These are phyloP conservation scores for Morinoia aosen DNA, from an alignment of 2,888 invertebrate genomes.

Conservation along the genomic window DNA sequence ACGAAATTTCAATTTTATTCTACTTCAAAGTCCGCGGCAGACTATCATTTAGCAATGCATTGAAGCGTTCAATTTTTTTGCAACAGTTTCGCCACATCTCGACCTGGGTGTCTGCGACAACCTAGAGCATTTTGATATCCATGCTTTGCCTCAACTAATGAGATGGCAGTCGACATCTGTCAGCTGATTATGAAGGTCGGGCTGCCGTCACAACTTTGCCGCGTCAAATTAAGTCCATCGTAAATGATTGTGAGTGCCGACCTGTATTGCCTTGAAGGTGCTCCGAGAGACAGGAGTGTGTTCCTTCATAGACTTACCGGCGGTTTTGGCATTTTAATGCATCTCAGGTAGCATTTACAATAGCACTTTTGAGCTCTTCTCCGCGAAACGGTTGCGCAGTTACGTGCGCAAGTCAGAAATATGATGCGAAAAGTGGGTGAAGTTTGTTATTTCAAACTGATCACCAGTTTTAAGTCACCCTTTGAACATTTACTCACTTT, in stretches of 20 bases:
- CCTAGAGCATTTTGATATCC: neutral
- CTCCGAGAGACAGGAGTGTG: neutral
- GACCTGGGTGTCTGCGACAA: neutral
- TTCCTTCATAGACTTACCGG: neutral
- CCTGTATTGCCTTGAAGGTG: conserved; percentile 32
- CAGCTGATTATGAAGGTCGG: conserved; percentile 41
- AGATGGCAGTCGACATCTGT: conserved; percentile 39
- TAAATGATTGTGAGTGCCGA: conserved; percentile 41
- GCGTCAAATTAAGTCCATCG: conserved; percentile 31
- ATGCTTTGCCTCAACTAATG: conserved; percentile 36
- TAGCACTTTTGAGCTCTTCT: neutral
- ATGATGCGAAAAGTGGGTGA: neutral
- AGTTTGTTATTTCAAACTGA: neutral
- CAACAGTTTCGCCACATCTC: neutral
- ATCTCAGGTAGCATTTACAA: neutral
- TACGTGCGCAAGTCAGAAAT: neutral
- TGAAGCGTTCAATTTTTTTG: neutral
- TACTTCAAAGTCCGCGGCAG: neutral
- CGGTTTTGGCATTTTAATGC: neutral
- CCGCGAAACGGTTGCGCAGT: neutral
- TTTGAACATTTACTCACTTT: neutral
- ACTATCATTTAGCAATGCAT: neutral
- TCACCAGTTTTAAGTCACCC: neutral
- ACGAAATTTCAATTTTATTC: neutral
- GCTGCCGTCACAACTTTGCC: neutral